Evolutionary conservation across 2,888 invertebrate genomes (phyloP).

Genomic region (Machimus atricapillus): DNA sequence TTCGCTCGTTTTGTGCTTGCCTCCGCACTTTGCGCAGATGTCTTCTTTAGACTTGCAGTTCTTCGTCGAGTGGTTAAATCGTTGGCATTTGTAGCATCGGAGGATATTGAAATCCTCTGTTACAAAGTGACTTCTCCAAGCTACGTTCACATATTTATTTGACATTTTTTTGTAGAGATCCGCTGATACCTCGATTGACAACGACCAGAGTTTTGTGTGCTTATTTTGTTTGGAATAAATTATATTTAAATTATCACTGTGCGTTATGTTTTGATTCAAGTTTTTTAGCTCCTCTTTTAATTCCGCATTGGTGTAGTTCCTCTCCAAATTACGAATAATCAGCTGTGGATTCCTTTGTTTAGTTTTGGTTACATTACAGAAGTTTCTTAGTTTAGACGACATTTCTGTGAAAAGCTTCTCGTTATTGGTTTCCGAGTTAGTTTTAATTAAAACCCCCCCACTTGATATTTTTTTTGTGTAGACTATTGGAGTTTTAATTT

Average conservation of each 20-base stretch:
- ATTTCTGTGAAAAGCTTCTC: not conserved
- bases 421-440: not conserved
- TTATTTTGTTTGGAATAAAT: not conserved
- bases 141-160: not conserved
- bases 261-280: not conserved
- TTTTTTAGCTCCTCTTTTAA: not conserved
- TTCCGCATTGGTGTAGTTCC: no score
- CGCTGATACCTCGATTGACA: not conserved
- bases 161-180: not conserved
- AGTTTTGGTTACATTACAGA: not conserved
- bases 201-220: not conserved
- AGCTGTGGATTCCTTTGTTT: not conserved
- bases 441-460: not conserved
- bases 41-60: not conserved
- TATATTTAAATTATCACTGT: not conserved
- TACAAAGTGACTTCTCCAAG: not conserved
- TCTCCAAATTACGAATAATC: no score
- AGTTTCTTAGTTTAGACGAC: not conserved
- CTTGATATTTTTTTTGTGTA: not conserved
- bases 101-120: not conserved
- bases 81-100: not conserved
- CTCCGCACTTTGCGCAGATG: not conserved
- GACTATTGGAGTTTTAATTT: no score
- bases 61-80: not conserved
- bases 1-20: not conserved